Percentiles rank a stretch among this genome's conserved stretches.
Conservation (phyloP, 2,888 invertebrate species). For the Scaptomyza polygonia region DNA sequence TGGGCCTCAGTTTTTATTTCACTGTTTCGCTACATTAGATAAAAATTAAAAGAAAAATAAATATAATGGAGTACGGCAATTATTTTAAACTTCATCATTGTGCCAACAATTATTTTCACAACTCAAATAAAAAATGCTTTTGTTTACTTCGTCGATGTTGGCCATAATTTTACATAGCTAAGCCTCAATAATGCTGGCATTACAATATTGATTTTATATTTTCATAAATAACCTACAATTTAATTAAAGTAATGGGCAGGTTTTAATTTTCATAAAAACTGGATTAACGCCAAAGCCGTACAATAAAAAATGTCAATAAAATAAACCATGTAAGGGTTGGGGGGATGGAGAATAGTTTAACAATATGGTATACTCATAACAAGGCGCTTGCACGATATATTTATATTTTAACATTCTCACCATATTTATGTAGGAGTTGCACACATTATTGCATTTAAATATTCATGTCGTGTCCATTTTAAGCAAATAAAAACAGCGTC, state of each 20-base stretch:
- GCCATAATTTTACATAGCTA: slow-evolving; percentile 66
- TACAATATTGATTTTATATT: slow-evolving; percentile 71
- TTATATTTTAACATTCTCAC: not conserved
- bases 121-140: not conserved
- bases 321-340: slow-evolving; percentile 11
- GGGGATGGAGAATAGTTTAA: not conserved
- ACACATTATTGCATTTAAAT: slow-evolving; percentile 17
- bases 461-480: slow-evolving; percentile 34
- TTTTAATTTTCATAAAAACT: slow-evolving; percentile 54
- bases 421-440: slow-evolving; percentile 4
- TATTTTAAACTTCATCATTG: not conserved
- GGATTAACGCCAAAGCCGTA: slow-evolving; percentile 61
- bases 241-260: slow-evolving; percentile 68
- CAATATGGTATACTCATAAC: slow-evolving; percentile 4
- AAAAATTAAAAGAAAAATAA: too few species aligned
- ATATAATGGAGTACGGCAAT: not conserved
- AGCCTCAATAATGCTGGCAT: slow-evolving; percentile 58
- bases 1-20: too few species aligned
- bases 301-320: slow-evolving; percentile 55
- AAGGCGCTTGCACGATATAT: not conserved
- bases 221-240: slow-evolving; percentile 74
- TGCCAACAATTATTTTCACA: not conserved
- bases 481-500: slow-evolving; percentile 19
- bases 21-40: too few species aligned
- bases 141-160: not conserved